Evolutionary conservation across 2,113 vertebrate species (phyloP).

Genomic region (Otocyon megalotis): DNA sequence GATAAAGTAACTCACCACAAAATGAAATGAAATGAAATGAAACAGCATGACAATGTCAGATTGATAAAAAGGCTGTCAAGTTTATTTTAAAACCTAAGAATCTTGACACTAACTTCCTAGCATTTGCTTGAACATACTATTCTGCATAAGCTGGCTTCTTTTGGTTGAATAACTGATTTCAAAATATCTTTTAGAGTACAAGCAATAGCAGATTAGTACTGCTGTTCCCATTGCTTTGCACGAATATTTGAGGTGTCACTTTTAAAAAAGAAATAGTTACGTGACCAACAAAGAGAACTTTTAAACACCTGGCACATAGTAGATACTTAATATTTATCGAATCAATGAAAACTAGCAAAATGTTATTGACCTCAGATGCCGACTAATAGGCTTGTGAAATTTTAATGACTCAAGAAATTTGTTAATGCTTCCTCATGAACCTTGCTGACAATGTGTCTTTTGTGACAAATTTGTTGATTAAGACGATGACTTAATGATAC

Average conservation of each 20-base stretch:
- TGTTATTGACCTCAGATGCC: background rate
- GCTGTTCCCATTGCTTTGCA: background rate
- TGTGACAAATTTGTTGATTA: slow-evolving; percentile 35
- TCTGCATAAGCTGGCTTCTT: background rate
- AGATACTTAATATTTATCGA: slow-evolving; percentile 27
- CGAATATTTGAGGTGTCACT: background rate
- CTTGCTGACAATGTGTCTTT: background rate
- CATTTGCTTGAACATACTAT: background rate
- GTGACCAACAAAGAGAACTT: background rate
- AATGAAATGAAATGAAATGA: background rate
- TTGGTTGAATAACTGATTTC: background rate
- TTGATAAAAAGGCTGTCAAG: background rate
- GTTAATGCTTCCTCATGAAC: background rate
- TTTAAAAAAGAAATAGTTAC: slow-evolving; percentile 2
- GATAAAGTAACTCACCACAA: slow-evolving; percentile 52
- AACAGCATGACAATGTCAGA: background rate
- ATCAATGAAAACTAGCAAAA: slow-evolving; percentile 1
- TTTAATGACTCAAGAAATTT: slow-evolving; percentile 46
- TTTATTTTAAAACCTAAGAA: slow-evolving; percentile 63
- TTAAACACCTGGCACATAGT: background rate
- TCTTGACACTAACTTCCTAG: background rate
- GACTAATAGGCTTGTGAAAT: slow-evolving; percentile 38
- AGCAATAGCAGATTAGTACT: background rate
- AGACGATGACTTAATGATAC: background rate
- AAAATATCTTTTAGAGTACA: background rate